Conservation (phyloP, 92 coral and sea anemone genomes). For the Porites rus region DNA sequence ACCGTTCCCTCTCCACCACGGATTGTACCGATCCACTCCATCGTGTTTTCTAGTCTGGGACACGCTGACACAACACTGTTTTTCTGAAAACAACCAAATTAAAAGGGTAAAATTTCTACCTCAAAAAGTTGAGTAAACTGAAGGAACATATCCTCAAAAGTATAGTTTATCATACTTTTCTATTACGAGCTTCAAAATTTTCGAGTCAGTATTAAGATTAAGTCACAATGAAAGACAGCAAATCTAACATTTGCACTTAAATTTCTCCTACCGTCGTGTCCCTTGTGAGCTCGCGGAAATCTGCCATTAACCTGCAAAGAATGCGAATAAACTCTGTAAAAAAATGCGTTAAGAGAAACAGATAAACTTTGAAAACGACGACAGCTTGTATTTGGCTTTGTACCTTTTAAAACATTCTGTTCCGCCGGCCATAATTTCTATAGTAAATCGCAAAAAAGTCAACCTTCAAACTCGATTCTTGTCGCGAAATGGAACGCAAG, state of each 20-base stretch:
- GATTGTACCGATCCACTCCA: slow-evolving; percentile 92
- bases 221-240: neutral
- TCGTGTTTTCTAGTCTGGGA: slow-evolving; percentile 69
- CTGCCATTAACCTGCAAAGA: slow-evolving; percentile 23
- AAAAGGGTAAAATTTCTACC: neutral
- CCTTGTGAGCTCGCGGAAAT: slow-evolving; percentile 14
- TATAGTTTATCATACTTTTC: too few species aligned
- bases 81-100: slow-evolving; percentile 31
- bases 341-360: neutral
- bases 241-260: neutral
- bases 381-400: neutral
- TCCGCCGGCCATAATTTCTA: slow-evolving; percentile 2
- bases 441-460: neutral
- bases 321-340: neutral
- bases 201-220: too few species aligned
- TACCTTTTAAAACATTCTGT: slow-evolving; percentile 14
- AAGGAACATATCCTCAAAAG: too few species aligned
- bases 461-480: neutral
- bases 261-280: neutral
- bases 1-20: slow-evolving; percentile 92
- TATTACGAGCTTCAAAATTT: too few species aligned
- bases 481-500: slow-evolving; percentile 21
- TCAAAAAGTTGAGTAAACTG: too few species aligned
- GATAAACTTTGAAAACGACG: neutral
- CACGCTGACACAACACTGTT: slow-evolving; percentile 79